Percentiles rank a stretch among this genome's conserved stretches.
phyloP scores from a whole-genome alignment of 2,888 invertebrate species.

The Eupithecia pulchellata region DNA sequence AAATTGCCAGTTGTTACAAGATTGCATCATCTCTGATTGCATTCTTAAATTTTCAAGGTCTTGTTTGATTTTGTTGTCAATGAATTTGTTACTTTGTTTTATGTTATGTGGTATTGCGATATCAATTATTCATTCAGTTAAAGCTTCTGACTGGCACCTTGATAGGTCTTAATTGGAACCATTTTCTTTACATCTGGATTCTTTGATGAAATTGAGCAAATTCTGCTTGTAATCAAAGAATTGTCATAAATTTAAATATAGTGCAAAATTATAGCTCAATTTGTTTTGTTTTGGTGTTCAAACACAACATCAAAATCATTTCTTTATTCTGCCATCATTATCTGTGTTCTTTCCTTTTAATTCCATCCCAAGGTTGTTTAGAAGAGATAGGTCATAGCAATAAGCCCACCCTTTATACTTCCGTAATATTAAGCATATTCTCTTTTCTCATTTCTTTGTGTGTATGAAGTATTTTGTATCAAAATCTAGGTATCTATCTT shows the following conservation, averaged over 20 bases:
- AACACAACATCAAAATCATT: too few species aligned
- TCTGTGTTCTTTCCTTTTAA: too few species aligned
- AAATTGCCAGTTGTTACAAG: not conserved
- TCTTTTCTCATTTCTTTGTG: too few species aligned
- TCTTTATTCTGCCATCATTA: too few species aligned
- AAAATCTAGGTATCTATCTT: too few species aligned
- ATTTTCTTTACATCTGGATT: not conserved
- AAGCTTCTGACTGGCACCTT: not conserved
- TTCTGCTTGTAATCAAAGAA: not conserved
- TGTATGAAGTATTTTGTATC: too few species aligned
- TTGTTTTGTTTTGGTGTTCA: too few species aligned
- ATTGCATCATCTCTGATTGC: slow-evolving; percentile 31
- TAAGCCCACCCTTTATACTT: too few species aligned
- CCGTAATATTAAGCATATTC: too few species aligned
- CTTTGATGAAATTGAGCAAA: not conserved
- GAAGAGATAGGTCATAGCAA: too few species aligned
- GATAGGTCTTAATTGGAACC: not conserved
- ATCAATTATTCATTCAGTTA: slow-evolving; percentile 9
- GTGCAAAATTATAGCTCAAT: not conserved
- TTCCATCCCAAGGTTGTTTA: too few species aligned
- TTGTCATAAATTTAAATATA: not conserved
- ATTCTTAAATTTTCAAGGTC: slow-evolving; percentile 32
- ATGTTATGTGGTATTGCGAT: not conserved
- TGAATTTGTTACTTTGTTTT: slow-evolving; percentile 16
- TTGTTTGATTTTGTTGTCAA: slow-evolving; percentile 22